phyloP scores from a whole-genome alignment of 2,888 invertebrate species.

The Micoletzkya japonica region DNA sequence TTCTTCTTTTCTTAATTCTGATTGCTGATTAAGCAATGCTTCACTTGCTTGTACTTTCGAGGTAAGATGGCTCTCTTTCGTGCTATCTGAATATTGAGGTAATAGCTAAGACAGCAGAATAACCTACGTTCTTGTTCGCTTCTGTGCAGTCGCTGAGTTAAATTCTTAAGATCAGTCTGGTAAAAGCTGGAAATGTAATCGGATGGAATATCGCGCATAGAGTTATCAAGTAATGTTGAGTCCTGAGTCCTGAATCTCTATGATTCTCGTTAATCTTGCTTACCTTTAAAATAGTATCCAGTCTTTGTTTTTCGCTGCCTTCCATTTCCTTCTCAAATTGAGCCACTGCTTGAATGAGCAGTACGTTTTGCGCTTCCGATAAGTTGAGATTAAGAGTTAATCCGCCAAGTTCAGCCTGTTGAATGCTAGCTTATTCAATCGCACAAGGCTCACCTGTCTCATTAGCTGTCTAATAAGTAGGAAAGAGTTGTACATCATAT shows the following conservation, averaged over 20 bases:
- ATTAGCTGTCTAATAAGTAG: slow-evolving; percentile 19
- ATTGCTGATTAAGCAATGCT: too few relatives aligned
- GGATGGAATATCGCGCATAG: slow-evolving; percentile 16
- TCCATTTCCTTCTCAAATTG: slow-evolving; percentile 21
- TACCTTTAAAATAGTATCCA: slow-evolving; percentile 20
- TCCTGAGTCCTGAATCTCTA: slow-evolving; percentile 3
- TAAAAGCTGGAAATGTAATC: slow-evolving; percentile 25
- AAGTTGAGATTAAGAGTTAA: slow-evolving; percentile 20
- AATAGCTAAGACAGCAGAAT: background rate
- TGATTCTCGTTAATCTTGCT: background rate
- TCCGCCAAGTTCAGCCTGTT: slow-evolving; percentile 14
- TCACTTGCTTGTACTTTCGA: too few relatives aligned
- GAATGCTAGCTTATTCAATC: background rate
- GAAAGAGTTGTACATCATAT: slow-evolving; percentile 23
- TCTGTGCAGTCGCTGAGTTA: slow-evolving; percentile 2
- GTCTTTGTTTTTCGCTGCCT: slow-evolving; percentile 17
- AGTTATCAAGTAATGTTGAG: slow-evolving; percentile 16
- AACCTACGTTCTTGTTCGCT: slow-evolving; percentile 14
- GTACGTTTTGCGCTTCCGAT: slow-evolving; percentile 24
- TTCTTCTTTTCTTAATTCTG: slow-evolving; percentile 16
- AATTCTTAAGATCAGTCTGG: slow-evolving; percentile 15
- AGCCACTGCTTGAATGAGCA: slow-evolving; percentile 26
- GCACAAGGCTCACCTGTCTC: background rate
- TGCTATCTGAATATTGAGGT: too few relatives aligned
- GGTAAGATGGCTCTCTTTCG: too few relatives aligned